A percentile compares a stretch with the other conserved stretches of the same genome.
These are phyloP conservation scores for Varanus komodoensis DNA, from an alignment of 2,113 vertebrate genomes.

Conservation along the genomic window DNA sequence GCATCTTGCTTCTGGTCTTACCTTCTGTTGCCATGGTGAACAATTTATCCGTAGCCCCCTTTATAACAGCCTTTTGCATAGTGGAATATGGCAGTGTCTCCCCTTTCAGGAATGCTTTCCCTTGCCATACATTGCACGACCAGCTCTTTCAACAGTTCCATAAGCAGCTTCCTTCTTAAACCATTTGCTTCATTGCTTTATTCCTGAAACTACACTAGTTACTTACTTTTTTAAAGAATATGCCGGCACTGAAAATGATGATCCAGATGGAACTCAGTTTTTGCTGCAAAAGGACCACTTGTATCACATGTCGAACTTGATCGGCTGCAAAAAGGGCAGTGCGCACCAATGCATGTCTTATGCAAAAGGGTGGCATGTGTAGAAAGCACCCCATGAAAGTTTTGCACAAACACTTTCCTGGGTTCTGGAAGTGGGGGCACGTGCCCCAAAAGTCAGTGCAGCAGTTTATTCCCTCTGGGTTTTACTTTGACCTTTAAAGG, in stretches of 20 bases:
- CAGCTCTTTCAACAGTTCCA: not conserved
- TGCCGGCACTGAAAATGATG: not conserved
- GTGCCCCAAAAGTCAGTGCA: no score
- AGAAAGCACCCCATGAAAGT: no score
- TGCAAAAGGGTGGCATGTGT: no score
- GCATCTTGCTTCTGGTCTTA: slow-evolving; percentile 9
- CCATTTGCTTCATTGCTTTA: slow-evolving; percentile 1
- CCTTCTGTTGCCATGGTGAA: slow-evolving; percentile 33
- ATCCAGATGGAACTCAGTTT: not conserved
- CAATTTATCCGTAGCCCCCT: slow-evolving; percentile 13
- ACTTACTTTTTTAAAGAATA: not conserved
- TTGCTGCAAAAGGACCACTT: not conserved
- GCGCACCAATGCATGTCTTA: not conserved
- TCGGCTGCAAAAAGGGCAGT: not conserved
- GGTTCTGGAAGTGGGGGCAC: no score
- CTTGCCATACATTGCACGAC: not conserved
- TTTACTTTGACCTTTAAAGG: no score
- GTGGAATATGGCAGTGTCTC: slow-evolving; percentile 13
- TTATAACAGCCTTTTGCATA: slow-evolving; percentile 16
- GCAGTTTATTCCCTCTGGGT: no score
- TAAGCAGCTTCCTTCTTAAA: not conserved
- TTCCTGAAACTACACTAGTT: not conserved
- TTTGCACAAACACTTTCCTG: no score
- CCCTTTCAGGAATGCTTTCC: not conserved
- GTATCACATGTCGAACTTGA: not conserved